These are phyloP conservation scores for Cavia aperea DNA, from an alignment of 2,113 vertebrate genomes.

Conservation along the genomic window DNA sequence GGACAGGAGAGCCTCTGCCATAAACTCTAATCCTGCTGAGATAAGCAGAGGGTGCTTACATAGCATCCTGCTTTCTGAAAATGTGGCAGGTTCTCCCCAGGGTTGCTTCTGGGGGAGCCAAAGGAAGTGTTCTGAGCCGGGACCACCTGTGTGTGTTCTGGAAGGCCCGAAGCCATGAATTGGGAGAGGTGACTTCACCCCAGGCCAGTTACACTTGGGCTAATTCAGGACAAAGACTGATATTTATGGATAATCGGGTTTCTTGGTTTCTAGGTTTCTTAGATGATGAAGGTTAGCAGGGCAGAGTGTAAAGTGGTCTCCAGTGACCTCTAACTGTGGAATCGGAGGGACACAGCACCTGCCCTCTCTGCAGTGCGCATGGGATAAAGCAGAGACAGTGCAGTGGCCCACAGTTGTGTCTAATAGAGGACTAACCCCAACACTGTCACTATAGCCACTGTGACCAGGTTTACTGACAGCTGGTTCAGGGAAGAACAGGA, in stretches of 20 bases:
- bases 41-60: background rate
- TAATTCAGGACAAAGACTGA: background rate
- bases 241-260: background rate
- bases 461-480: background rate
- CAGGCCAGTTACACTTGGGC: background rate
- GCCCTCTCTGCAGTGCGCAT: no score
- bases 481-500: background rate
- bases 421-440: background rate
- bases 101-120: background rate
- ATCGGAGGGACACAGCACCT: background rate
- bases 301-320: background rate
- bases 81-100: background rate
- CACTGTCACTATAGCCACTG: background rate
- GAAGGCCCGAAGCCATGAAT: background rate
- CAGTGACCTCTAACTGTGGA: background rate
- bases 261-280: background rate
- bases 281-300: background rate
- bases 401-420: background rate
- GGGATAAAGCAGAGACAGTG: background rate
- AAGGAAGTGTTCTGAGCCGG: background rate
- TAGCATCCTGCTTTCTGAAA: background rate
- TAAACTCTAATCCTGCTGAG: background rate
- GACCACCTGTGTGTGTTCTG: background rate
- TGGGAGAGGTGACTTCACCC: background rate
- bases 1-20: background rate